phyloP scores from a whole-genome alignment of 2,888 invertebrate genomes.

The Bedellia somnulentella region DNA sequence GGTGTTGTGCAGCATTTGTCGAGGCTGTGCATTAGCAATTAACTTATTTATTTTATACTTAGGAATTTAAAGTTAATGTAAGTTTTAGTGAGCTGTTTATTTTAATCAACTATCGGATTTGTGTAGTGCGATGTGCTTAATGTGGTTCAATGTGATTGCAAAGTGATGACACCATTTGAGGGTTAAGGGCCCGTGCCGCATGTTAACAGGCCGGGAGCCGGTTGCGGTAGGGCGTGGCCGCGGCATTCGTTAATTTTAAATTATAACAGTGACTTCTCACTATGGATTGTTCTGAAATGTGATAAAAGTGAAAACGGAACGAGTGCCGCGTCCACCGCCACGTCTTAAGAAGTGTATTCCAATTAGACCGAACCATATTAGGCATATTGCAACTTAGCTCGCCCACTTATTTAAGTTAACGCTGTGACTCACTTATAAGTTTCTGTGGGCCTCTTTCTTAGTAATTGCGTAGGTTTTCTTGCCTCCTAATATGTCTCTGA shows the following conservation, averaged over 20 bases:
- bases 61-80: slow-evolving; percentile 57
- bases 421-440: slow-evolving; percentile 15
- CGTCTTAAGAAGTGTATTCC: slow-evolving; percentile 29
- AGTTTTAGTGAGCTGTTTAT: slow-evolving; percentile 20
- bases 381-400: slow-evolving; percentile 30
- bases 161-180: slow-evolving; percentile 8
- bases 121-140: neutral
- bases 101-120: neutral
- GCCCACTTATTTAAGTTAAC: slow-evolving; percentile 49
- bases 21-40: slow-evolving; percentile 58
- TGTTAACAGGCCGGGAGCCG: slow-evolving; percentile 26
- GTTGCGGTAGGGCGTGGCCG: slow-evolving; percentile 62
- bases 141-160: neutral
- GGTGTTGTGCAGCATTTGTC: slow-evolving; percentile 39
- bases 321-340: slow-evolving; percentile 28
- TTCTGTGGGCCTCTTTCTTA: no score
- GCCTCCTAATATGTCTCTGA: no score
- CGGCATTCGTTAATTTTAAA: slow-evolving; percentile 14
- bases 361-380: slow-evolving; percentile 37
- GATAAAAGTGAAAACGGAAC: slow-evolving; percentile 1
- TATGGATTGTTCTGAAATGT: no score
- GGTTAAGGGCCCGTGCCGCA: slow-evolving; percentile 18
- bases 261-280: no score
- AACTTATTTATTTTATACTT: slow-evolving; percentile 60
- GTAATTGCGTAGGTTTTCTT: no score